A percentile compares a stretch with the other conserved stretches of the same genome.
Conservation (phyloP, 2,113 vertebrate genomes). For the Saimiri boliviensis region DNA sequence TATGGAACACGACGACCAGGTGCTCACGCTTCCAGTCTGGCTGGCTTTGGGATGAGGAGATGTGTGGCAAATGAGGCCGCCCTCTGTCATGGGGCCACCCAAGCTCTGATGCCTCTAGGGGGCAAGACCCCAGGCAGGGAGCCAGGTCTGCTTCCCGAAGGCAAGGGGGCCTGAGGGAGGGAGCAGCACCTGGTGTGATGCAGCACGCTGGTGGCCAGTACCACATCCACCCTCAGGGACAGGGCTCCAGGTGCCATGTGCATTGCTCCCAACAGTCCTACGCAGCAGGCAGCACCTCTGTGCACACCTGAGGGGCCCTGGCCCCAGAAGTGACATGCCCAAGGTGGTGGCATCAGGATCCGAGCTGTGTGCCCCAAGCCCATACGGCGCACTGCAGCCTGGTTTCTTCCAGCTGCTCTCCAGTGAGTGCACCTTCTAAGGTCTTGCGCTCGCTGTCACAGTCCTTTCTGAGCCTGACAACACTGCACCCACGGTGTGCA, state of each 20-base stretch:
- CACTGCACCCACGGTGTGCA: not conserved
- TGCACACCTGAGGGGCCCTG: not conserved
- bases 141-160: too few species aligned
- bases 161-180: not conserved
- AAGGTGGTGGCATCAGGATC: too few species aligned
- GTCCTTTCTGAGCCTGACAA: too few species aligned
- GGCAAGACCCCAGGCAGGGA: not conserved
- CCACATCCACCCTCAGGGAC: too few species aligned
- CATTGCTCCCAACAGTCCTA: not conserved
- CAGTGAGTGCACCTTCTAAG: not conserved
- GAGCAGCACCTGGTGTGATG: not conserved
- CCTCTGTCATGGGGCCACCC: not conserved
- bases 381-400: fast-evolving
- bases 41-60: too few species aligned
- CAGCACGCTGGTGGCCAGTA: not conserved
- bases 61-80: fast-evolving
- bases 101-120: not conserved
- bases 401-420: not conserved
- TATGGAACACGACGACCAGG: fast-evolving
- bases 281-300: not conserved
- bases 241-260: not conserved
- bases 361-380: not conserved
- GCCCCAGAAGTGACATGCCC: too few species aligned
- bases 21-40: fast-evolving
- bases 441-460: not conserved